These are phyloP conservation scores for Ephydatia muelleri DNA, from an alignment of 37 sponge, comb jelly and placozoan species.

Conservation along the genomic window DNA sequence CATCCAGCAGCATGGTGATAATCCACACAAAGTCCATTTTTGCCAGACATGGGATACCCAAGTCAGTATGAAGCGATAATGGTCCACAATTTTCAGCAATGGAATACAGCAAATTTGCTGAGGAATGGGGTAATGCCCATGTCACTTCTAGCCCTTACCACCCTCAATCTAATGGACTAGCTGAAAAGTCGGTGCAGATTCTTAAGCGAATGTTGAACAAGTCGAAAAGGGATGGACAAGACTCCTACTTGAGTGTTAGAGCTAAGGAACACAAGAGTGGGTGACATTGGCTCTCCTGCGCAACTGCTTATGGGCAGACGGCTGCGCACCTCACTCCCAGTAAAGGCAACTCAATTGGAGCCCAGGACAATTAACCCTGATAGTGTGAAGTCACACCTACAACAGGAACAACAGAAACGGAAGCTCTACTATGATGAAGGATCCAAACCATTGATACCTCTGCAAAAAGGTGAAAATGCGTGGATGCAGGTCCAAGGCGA, in stretches of 20 bases:
- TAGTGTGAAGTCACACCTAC: neutral
- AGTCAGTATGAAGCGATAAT: neutral
- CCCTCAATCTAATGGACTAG: neutral
- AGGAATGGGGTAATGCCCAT: neutral
- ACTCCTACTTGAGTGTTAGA: conserved; percentile 7
- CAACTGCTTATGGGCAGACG: neutral
- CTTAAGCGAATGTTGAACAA: neutral
- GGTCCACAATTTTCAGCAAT: conserved; percentile 9
- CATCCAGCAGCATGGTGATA: conserved; percentile 3
- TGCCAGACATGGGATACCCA: conserved; percentile 12
- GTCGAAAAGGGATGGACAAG: neutral
- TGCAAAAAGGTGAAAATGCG: neutral
- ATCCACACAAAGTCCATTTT: conserved; percentile 12
- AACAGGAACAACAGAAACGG: neutral
- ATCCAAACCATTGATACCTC: neutral
- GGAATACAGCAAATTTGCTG: conserved; percentile 2
- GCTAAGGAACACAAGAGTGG: neutral
- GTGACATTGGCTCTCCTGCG: conserved; percentile 3
- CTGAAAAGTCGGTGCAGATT: conserved; percentile 12
- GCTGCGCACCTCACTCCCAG: neutral
- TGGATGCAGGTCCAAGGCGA: neutral
- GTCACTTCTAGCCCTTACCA: neutral
- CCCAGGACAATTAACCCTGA: neutral
- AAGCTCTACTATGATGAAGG: conserved; percentile 3
- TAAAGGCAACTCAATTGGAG: neutral